phyloP scores from a whole-genome alignment of 2,888 invertebrate species.

The Drosophila rubida region DNA sequence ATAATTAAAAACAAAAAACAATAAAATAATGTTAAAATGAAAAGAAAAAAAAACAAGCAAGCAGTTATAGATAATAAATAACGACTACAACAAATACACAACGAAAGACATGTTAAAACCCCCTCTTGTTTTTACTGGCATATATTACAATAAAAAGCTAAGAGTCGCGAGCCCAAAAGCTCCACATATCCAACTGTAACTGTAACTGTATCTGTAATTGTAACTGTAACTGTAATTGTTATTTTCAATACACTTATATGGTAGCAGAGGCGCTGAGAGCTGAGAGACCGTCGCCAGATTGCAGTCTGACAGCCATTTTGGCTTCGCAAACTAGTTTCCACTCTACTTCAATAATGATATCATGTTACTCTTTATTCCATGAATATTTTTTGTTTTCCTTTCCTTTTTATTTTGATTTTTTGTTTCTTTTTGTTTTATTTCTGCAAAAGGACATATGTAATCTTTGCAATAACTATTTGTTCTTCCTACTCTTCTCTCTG shows the following conservation, averaged over 20 bases:
- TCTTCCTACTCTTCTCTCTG: slow-evolving; percentile 11
- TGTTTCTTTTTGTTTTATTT: slow-evolving; percentile 33
- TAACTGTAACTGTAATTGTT: slow-evolving; percentile 13
- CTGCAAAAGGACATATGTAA: slow-evolving; percentile 21
- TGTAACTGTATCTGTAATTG: slow-evolving; percentile 16
- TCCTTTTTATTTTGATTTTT: slow-evolving; percentile 11
- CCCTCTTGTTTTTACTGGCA: slow-evolving; percentile 75
- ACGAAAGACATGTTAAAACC: slow-evolving; percentile 77
- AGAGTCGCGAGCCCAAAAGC: slow-evolving; percentile 22
- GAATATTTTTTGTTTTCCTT: slow-evolving; percentile 13
- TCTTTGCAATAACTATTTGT: slow-evolving; percentile 36
- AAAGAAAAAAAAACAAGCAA: slow-evolving; percentile 20
- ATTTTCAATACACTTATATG: slow-evolving; percentile 5
- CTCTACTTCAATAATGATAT: slow-evolving; percentile 33
- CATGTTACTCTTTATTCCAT: slow-evolving; percentile 7
- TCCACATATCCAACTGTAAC: slow-evolving; percentile 5
- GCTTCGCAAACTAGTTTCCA: slow-evolving; percentile 44
- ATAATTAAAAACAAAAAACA: slow-evolving; percentile 17
- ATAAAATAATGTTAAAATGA: slow-evolving; percentile 11
- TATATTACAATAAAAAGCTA: slow-evolving; percentile 26
- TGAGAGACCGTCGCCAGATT: slow-evolving; percentile 38
- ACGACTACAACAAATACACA: slow-evolving; percentile 65
- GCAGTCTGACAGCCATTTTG: slow-evolving; percentile 32
- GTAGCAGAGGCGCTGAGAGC: slow-evolving; percentile 35
- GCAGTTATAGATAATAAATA: slow-evolving; percentile 64